Evolutionary conservation across 2,888 invertebrate species (phyloP), one percentile per base, ranked within the genome.

Genomic region (Resseliella maxima): DNA sequence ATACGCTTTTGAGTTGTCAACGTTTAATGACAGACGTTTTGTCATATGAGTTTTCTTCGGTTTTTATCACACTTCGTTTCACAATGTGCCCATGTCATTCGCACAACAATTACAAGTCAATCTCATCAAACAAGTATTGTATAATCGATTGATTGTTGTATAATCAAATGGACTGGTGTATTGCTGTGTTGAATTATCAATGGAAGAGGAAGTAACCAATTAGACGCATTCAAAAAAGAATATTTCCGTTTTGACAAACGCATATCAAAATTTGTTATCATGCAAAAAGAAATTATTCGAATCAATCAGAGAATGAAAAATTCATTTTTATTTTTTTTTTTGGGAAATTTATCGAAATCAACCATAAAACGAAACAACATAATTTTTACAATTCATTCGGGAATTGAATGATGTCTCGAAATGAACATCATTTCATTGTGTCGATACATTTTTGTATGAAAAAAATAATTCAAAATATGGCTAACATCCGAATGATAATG

Each of bases 1-100:
- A 59, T 59, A 31, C 72, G 31, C 72, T 72, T 31, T 35, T 72
- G 31, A 72, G 72, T 35, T 35, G 27, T 31, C 72, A 59, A n/a
- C n/a, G 24, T 10, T 24, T n/a, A 24, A 24, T 59, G 72, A 72
- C 72, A 31, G 72, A 72, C 72, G 12, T 15, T 72, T 72, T 72
- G 72, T 72, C 72, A 72, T 31, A 41, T 31, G 31, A 35, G 15
- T 12, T 72, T 31, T 72, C 72, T 72, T 27, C 12, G 31, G 59
- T 59, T 59, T 59, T 59, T 59, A 50, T 59, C 27, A 59, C 59
- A n/a, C 18, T 72, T 72, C 31, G 12, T 59, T 3, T 2, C 10
- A 24, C 24, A 59, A 15, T 27, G 59, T n/a, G 31, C 31, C 31
- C 31, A 10, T 31, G 12, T 15, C 27, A 72, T 72, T 1, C 3